These are phyloP conservation scores for Drosophila buzzatii DNA, from an alignment of 2,888 invertebrate genomes.

Conservation along the genomic window DNA sequence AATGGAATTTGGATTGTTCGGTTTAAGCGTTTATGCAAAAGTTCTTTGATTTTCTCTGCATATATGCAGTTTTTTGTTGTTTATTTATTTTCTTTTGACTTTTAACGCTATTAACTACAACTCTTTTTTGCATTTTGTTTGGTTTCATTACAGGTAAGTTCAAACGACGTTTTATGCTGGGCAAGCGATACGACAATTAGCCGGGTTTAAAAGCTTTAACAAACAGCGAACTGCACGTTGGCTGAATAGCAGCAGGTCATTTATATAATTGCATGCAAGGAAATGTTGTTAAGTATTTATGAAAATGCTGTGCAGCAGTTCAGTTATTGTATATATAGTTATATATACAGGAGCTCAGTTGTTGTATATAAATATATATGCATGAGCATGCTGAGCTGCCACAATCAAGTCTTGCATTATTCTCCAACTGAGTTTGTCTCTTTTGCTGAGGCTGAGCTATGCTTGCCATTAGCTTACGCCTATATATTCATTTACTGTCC, in stretches of 20 bases:
- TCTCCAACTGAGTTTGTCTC: background rate
- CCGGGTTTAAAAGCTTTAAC: slow-evolving; percentile 12
- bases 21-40: slow-evolving; percentile 18
- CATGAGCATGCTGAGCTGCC: background rate
- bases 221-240: background rate
- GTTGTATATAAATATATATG: background rate
- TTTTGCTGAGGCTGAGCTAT: background rate
- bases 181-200: slow-evolving; percentile 28
- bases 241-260: background rate
- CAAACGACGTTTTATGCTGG: slow-evolving; percentile 9
- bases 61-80: background rate
- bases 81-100: slow-evolving; percentile 17
- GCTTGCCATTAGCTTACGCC: background rate
- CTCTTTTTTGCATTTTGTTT: slow-evolving; percentile 7
- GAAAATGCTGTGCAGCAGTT: background rate
- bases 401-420: background rate
- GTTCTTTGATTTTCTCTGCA: slow-evolving; percentile 13
- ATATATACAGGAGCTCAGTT: too few species aligned
- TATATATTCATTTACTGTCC: background rate
- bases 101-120: slow-evolving; percentile 11
- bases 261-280: background rate
- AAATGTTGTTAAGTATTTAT: background rate
- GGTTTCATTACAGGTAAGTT: slow-evolving; percentile 45
- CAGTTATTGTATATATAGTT: background rate
- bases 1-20: slow-evolving; percentile 29